Percentiles rank a stretch among this genome's conserved stretches.
Conservation (phyloP, 2,797 vertebrate genomes). For the Danio aesculapii region DNA sequence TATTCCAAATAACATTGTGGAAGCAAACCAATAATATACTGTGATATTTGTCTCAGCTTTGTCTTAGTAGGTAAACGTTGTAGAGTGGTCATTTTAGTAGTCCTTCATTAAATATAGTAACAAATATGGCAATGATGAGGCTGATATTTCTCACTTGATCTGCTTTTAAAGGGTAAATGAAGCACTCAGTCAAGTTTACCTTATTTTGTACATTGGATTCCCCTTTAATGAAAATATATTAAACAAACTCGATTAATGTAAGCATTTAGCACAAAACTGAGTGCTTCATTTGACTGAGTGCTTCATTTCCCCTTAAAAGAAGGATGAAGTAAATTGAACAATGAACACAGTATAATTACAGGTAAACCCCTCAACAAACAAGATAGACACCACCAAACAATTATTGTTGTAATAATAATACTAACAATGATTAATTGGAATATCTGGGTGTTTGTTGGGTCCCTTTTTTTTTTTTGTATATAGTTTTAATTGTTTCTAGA, state of each 20-base stretch:
- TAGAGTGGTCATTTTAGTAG: neutral
- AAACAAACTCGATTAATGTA: too few relatives aligned
- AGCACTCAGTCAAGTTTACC: too few relatives aligned
- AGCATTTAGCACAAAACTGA: too few relatives aligned
- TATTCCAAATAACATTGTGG: neutral
- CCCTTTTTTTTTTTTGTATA: neutral
- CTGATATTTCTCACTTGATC: neutral
- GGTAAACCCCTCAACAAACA: neutral
- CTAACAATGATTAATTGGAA: too few relatives aligned
- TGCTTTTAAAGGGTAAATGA: too few relatives aligned
- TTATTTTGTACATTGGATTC: too few relatives aligned
- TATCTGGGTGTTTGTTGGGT: too few relatives aligned
- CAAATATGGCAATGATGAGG: neutral
- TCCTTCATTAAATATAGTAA: neutral
- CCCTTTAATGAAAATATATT: too few relatives aligned
- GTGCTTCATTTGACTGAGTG: too few relatives aligned
- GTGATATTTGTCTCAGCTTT: neutral
- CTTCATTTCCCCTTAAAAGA: too few relatives aligned
- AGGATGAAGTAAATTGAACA: neutral
- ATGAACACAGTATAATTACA: neutral
- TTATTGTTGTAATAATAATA: too few relatives aligned
- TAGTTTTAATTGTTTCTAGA: neutral
- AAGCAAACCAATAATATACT: neutral
- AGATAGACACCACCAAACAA: too few relatives aligned
- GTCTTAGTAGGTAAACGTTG: neutral